Evolutionary conservation across 2,888 invertebrate species (phyloP), one percentile per base, ranked within the genome.

Genomic region (Tipula vernalis): DNA sequence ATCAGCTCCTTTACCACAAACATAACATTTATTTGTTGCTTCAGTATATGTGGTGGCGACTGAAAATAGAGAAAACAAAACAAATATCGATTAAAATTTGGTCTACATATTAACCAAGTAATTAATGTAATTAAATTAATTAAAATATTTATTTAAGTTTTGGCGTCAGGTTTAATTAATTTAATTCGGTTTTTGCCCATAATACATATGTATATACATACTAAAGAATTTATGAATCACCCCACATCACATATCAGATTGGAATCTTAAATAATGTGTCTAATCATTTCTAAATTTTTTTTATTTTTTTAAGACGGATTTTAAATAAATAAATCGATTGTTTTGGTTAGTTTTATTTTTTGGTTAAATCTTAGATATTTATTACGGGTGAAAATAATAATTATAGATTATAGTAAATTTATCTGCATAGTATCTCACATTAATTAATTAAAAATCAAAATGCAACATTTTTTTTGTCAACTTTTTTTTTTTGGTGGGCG

Each of bases 11-110:
- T 86, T 87, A 39, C 88, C 88, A 47, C 88, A 88, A 85, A 88
- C 71, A 83, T 87, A 88, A 87, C 88, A 88, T 88, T 87, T 87
- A 87, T 85, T 87, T 71, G 71, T n/a, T 15, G 87, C 87, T 83
- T 83, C 71, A 13, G 87, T 44, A 12, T 57, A 42, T 36, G 44
- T 15, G 83, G 86, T 57, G 83, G 86, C 36, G 71, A 84, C 87
- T 87, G 87, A 18, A 87, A 87, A 87, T 44, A 47, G 36, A 51
- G 42, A 13, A 87, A 36, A n/a, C n/a, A n/a, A 86, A 36, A 86
- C 18, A 44, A 47, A 86, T 28, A 12, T 83, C 15, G 18, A 57
- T 57, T 5, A 18, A 15, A 57, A 57, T 57, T 57, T 71, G 10
- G 15, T 57, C 15, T 71, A 51, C 15, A 10, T 71, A 8, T 71